Evolutionary conservation across 2,888 invertebrate genomes (phyloP), one percentile per base, ranked within the genome.

Genomic region (Rhagophthalmus giganteus): DNA sequence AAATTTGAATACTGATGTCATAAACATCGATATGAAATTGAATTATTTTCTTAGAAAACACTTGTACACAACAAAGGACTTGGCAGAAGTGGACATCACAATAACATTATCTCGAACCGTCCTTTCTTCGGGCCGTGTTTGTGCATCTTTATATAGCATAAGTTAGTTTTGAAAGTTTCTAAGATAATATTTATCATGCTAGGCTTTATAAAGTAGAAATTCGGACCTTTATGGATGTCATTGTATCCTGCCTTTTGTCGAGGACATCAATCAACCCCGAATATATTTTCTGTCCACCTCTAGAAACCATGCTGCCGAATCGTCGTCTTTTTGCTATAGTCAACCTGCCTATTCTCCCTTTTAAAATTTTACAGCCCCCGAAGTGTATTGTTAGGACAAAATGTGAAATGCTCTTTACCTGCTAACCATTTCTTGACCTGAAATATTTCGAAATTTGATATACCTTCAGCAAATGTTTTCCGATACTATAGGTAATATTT

Each of bases 151-250:
- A 68, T 68, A 66, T 63, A 62, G 64, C 63, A 65, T 62, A 66
- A 63, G 63, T 66, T 60, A 59, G 57, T 62, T 62, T 57, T 56
- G 54, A 65, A 70, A 70, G 62, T 71, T 69, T 71, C 67, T 61
- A 64, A 67, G 68, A 70, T 69, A 70, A 70, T 71, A 71, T 71
- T 70, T 71, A 70, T 70, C 66, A 63, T 68, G 58, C 58, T 51
- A 32, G 51, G 52, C 55, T 57, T 58, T 59, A 58, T 55, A 56
- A 51, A 50, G 59, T 60, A 58, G 58, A 56, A 60, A 60, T 55
- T 56, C 57, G 57, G 60, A 58, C 58, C 59, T 62, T 60, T 60
- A 57, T 58, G 58, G 60, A 58, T 52, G 58, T 56, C 62, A 62
- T 64, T 64, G 61, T 64, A 59, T 61, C 56, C 47, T 47, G 26